Percentiles rank a stretch among this genome's conserved stretches.
These are phyloP conservation scores for Isoperla grammatica DNA, from an alignment of 2,888 invertebrate species.

Conservation along the genomic window DNA sequence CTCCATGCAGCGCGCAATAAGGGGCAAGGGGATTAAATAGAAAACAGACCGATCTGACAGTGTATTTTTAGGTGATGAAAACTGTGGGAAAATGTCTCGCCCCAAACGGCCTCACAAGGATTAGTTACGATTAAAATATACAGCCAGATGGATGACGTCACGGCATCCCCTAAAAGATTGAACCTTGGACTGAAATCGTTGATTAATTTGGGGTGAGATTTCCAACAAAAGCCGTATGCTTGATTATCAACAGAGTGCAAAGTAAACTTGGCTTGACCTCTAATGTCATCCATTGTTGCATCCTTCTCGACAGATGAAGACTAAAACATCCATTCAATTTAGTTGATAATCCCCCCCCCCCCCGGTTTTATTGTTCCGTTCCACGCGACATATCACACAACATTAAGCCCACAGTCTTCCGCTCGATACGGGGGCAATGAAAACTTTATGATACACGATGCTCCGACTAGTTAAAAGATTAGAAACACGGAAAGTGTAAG, in stretches of 20 bases:
- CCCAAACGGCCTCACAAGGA: conserved; percentile 11
- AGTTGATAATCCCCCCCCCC: too few relatives aligned
- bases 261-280: conserved; percentile 2
- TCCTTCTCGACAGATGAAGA: too few relatives aligned
- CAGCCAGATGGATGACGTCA: conserved; percentile 21
- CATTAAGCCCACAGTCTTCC: too few relatives aligned
- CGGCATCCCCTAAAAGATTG: not conserved
- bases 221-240: conserved; percentile 5
- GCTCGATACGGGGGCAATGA: too few relatives aligned
- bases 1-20: not conserved
- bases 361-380: too few relatives aligned
- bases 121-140: conserved; percentile 23
- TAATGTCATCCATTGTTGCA: too few relatives aligned
- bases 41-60: conserved; percentile 5
- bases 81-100: conserved; percentile 19
- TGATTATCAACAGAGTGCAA: too few relatives aligned
- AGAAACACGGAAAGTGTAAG: too few relatives aligned
- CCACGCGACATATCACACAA: too few relatives aligned
- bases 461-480: too few relatives aligned
- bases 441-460: too few relatives aligned
- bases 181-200: not conserved
- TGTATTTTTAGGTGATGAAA: conserved; percentile 14
- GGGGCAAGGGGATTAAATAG: conserved; percentile 17
- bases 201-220: not conserved
- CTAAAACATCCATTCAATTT: too few relatives aligned